Evolutionary conservation across 2,797 vertebrate species (phyloP).

Genomic region (Salmo trutta): DNA sequence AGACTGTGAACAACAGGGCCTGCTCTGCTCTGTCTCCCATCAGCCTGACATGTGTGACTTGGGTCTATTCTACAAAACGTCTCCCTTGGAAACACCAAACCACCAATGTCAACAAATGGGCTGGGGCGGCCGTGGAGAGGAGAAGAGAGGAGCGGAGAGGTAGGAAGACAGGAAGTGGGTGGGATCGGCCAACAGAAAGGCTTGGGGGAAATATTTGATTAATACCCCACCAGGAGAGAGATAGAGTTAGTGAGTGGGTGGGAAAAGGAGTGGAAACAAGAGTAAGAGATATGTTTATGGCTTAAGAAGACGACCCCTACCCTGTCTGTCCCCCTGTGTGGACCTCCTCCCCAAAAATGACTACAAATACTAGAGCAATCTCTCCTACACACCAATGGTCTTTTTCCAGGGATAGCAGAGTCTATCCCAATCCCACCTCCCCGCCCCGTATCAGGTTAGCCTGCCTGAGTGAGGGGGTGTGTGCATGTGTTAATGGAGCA

Average conservation of each 20-base stretch:
- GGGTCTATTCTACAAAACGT: constrained; percentile 1
- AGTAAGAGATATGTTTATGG: background rate
- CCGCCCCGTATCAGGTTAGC: too few relatives aligned
- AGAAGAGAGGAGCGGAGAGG: constrained; percentile 21
- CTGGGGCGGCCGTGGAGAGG: background rate
- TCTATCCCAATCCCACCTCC: too few relatives aligned
- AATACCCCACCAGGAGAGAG: constrained; percentile 9
- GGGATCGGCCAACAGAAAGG: constrained; percentile 11
- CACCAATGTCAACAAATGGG: constrained; percentile 8
- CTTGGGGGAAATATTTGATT: constrained; percentile 20
- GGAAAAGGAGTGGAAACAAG: constrained; percentile 3
- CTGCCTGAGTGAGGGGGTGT: constrained; percentile 31
- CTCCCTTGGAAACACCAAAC: constrained; percentile 16
- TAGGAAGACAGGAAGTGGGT: constrained; percentile 51
- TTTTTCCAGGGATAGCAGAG: background rate
- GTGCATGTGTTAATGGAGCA: constrained; percentile 44
- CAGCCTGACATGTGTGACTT: constrained; percentile 2
- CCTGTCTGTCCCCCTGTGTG: background rate
- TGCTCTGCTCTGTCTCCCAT: background rate
- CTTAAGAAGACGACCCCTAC: too few relatives aligned
- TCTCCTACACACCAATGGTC: too few relatives aligned
- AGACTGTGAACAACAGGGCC: background rate
- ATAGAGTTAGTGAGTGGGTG: background rate
- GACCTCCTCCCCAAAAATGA: background rate
- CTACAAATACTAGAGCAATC: too few relatives aligned